Conservation (phyloP, 2,113 vertebrate genomes). For the Vombatus ursinus region DNA sequence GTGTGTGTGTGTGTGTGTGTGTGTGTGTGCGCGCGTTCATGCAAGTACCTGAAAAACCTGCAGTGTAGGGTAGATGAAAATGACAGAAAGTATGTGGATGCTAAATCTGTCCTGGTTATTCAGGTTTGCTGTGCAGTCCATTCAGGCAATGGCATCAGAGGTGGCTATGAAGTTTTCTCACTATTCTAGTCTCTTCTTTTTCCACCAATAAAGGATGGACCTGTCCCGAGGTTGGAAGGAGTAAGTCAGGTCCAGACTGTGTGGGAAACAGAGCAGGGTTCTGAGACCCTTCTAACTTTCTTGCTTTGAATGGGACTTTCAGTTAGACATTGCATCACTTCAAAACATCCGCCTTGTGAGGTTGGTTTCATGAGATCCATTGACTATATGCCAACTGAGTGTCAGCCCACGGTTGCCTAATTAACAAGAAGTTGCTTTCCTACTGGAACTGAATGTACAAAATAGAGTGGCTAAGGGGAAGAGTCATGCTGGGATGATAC, state of each 20-base stretch:
- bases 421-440: slow-evolving; percentile 58
- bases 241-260: neutral
- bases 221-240: neutral
- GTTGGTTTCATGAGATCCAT: slow-evolving; percentile 37
- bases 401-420: slow-evolving; percentile 55
- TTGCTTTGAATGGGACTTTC: slow-evolving; percentile 22
- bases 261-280: neutral
- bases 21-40: slow-evolving; percentile 75
- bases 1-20: too few relatives aligned
- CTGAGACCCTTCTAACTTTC: slow-evolving; percentile 10
- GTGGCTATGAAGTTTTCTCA: neutral
- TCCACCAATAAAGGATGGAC: neutral
- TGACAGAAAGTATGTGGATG: slow-evolving; percentile 58
- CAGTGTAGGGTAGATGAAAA: slow-evolving; percentile 71
- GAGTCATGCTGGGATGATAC: neutral
- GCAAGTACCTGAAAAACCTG: slow-evolving; percentile 86
- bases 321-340: slow-evolving; percentile 36
- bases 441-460: slow-evolving; percentile 51
- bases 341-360: slow-evolving; percentile 42
- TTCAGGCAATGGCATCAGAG: slow-evolving; percentile 62
- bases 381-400: slow-evolving; percentile 43
- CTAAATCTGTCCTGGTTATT: slow-evolving; percentile 79
- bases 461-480: slow-evolving; percentile 30
- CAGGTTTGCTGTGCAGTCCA: slow-evolving; percentile 78
- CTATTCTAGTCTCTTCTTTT: neutral